Conservation (phyloP, 1,140 invertebrate species). For the Bombus haemorrhoidalis region DNA sequence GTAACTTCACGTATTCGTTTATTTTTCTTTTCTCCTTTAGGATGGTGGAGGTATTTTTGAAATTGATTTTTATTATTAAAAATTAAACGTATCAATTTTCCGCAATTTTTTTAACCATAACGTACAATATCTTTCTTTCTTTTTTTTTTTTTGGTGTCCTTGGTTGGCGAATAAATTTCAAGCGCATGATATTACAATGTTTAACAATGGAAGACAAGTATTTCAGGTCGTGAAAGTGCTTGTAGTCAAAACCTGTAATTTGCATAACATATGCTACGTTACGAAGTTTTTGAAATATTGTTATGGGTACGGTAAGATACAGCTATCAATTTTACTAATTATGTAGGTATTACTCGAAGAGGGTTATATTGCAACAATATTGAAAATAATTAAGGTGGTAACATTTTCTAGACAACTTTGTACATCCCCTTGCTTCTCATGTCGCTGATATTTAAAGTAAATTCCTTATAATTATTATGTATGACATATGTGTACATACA, state of each 20-base stretch:
- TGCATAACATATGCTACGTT: constrained; percentile 11
- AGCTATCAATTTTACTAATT: constrained; percentile 18
- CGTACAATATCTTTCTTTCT: background rate
- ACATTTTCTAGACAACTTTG: background rate
- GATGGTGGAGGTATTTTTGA: too few relatives aligned
- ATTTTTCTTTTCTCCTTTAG: background rate
- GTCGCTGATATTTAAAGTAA: background rate
- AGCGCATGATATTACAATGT: background rate
- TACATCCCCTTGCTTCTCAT: too few relatives aligned
- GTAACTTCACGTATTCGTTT: background rate
- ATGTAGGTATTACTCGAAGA: background rate
- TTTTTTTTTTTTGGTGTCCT: background rate
- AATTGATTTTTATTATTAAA: background rate
- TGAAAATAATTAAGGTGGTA: background rate
- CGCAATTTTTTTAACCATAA: background rate
- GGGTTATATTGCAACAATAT: background rate
- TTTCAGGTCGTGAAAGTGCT: background rate
- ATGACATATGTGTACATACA: background rate
- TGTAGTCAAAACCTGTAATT: background rate
- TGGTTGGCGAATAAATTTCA: background rate
- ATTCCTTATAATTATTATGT: background rate
- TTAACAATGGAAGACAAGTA: constrained; percentile 14
- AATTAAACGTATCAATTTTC: background rate
- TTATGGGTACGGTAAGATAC: background rate
- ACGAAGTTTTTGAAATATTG: constrained; percentile 4